phyloP scores from a whole-genome alignment of 2,113 vertebrate genomes.

The Macquaria ambigua region DNA sequence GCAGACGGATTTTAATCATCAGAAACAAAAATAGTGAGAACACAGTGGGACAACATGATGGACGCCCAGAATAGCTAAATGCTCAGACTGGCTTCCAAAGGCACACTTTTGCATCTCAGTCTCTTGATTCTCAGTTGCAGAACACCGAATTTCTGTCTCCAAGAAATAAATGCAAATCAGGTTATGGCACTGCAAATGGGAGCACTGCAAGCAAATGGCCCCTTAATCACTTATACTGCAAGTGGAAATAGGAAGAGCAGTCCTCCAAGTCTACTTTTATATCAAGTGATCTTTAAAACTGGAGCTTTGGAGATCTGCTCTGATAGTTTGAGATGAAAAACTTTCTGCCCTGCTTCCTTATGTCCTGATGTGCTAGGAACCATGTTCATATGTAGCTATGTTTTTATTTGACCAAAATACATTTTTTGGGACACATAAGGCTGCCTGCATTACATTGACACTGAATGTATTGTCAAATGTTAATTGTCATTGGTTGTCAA shows the following conservation, averaged over 20 bases:
- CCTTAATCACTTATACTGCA: slow-evolving; percentile 20
- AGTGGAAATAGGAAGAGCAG: neutral
- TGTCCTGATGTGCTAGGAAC: neutral
- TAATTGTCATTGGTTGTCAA: too few species aligned
- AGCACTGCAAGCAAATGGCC: neutral
- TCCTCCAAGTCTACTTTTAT: neutral
- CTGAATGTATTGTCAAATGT: too few species aligned
- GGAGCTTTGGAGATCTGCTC: neutral
- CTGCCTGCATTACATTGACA: too few species aligned
- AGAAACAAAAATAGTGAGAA: neutral
- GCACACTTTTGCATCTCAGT: neutral
- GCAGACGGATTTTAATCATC: slow-evolving; percentile 8
- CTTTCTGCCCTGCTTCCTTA: neutral
- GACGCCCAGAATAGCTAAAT: neutral
- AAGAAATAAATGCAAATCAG: slow-evolving; percentile 5
- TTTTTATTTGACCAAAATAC: too few species aligned
- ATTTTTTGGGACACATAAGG: too few species aligned
- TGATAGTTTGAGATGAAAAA: neutral
- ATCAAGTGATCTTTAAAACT: neutral
- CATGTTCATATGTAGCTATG: too few species aligned
- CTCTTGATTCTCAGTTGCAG: neutral
- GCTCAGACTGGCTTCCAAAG: neutral
- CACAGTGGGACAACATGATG: slow-evolving; percentile 3
- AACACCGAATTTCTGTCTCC: neutral
- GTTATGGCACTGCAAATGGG: neutral